Conservation (phyloP, 2,888 invertebrate genomes). For the Agapostemon virescens region DNA sequence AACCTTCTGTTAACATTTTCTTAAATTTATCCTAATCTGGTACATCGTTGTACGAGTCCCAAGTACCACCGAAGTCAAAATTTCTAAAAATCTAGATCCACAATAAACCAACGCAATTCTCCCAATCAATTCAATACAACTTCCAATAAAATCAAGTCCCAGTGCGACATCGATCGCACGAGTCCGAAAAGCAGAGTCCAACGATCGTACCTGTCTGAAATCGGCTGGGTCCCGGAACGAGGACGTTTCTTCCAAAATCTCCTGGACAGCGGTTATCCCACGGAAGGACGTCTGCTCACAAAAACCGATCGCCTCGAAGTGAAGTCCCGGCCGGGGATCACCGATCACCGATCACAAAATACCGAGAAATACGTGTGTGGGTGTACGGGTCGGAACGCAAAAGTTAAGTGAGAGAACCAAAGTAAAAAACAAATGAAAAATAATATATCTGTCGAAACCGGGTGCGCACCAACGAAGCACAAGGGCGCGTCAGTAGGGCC, state of each 20-base stretch:
- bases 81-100: too few relatives aligned
- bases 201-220: not conserved
- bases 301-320: not conserved
- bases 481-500: constrained; percentile 18
- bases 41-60: too few relatives aligned
- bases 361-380: too few relatives aligned
- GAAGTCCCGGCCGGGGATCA: not conserved
- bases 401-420: constrained; percentile 15
- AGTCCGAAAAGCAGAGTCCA: too few relatives aligned
- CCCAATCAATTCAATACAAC: too few relatives aligned
- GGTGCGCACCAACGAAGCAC: constrained; percentile 53
- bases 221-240: not conserved
- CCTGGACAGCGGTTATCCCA: not conserved
- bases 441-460: too few relatives aligned
- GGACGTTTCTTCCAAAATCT: not conserved
- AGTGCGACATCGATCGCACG: too few relatives aligned
- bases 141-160: too few relatives aligned
- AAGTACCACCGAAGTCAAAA: too few relatives aligned
- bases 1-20: constrained; percentile 85
- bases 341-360: constrained; percentile 9
- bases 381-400: too few relatives aligned
- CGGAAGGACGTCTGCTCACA: not conserved
- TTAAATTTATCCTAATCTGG: constrained; percentile 89
- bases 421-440: too few relatives aligned
- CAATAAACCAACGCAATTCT: too few relatives aligned